phyloP scores from a whole-genome alignment of 2,797 vertebrate species.

The Pelobates cultripes region DNA sequence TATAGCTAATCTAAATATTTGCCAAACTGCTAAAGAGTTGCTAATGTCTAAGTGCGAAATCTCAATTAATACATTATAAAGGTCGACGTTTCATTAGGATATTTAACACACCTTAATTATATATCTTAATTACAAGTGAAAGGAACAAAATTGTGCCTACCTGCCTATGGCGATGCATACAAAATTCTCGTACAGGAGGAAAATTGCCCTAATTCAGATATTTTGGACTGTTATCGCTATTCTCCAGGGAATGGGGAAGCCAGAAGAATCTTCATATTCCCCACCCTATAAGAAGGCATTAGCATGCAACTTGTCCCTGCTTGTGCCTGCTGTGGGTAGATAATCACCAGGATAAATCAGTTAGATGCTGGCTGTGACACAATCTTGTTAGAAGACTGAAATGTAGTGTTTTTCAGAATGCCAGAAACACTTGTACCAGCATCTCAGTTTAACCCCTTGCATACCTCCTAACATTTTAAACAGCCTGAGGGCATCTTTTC shows the following conservation, averaged over 20 bases:
- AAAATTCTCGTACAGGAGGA: background rate
- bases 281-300: background rate
- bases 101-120: slow-evolving; percentile 35
- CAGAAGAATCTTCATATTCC: background rate
- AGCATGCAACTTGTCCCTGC: slow-evolving; percentile 12
- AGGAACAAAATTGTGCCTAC: slow-evolving; percentile 19
- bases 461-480: background rate
- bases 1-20: slow-evolving; percentile 34
- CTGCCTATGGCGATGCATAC: slow-evolving; percentile 16
- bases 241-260: background rate
- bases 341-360: slow-evolving; percentile 16
- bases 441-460: background rate
- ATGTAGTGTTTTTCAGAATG: background rate
- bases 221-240: background rate
- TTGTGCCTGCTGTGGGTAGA: background rate
- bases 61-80: slow-evolving; percentile 35
- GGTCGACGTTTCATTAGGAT: slow-evolving; percentile 42
- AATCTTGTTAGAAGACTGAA: slow-evolving; percentile 16
- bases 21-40: slow-evolving; percentile 16
- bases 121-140: slow-evolving; percentile 40
- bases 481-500: too few species aligned
- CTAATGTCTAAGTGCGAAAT: slow-evolving; percentile 27
- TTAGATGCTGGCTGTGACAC: slow-evolving; percentile 1
- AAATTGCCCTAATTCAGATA: too few species aligned
- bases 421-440: background rate